A percentile compares a stretch with the other conserved stretches of the same genome.
phyloP scores from a whole-genome alignment of 2,797 vertebrate species.

The Tinamus major region DNA sequence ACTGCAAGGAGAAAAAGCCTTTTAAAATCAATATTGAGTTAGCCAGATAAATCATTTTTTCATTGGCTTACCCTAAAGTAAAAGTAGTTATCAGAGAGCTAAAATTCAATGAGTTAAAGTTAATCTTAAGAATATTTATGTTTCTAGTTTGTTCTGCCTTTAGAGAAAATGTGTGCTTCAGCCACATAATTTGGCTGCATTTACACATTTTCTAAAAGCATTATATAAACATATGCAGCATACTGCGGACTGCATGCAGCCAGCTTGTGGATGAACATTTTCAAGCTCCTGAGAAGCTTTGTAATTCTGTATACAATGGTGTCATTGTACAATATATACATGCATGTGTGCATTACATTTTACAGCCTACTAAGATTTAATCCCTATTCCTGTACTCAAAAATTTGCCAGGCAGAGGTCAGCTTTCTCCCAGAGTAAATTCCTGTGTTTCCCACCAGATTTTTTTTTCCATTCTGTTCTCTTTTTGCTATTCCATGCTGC shows the following conservation, averaged over 20 bases:
- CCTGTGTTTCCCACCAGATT: neutral
- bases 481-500: neutral
- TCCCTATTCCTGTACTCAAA: neutral
- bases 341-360: neutral
- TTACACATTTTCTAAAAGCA: constrained; percentile 24
- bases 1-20: neutral
- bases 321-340: neutral
- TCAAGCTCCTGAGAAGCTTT: constrained; percentile 1
- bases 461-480: neutral
- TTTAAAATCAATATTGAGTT: constrained; percentile 14
- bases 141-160: constrained; percentile 51
- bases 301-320: neutral
- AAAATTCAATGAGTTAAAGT: constrained; percentile 61
- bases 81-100: constrained; percentile 46
- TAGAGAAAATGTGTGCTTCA: constrained; percentile 5
- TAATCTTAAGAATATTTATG: constrained; percentile 53
- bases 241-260: neutral
- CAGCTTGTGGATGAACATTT: neutral
- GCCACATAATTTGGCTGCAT: constrained; percentile 14
- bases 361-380: constrained; percentile 2
- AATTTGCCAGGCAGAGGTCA: neutral
- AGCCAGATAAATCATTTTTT: constrained; percentile 21
- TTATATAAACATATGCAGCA: neutral
- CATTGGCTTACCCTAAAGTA: constrained; percentile 50
- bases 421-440: neutral